Conservation (phyloP, 64 coral and sea anemone species). For the Stichodactyla mertensii region DNA sequence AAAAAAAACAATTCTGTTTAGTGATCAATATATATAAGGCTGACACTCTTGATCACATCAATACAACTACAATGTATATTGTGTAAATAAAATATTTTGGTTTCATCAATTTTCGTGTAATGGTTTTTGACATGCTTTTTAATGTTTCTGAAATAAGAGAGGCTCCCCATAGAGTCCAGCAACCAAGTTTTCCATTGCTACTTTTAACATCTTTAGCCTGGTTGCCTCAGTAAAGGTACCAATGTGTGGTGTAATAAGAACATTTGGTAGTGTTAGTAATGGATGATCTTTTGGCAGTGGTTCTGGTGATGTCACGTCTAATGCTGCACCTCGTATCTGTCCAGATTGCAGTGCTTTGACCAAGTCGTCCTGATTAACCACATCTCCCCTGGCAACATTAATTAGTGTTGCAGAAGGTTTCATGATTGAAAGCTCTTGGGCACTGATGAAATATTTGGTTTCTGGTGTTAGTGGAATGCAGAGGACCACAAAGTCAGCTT, state of each 20-base stretch:
- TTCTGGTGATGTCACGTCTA: conserved; percentile 48
- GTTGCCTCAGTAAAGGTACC: conserved; percentile 18
- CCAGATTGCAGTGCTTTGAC: conserved; percentile 37
- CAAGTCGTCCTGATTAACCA: conserved; percentile 55
- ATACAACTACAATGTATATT: no score
- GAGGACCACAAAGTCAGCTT: conserved; percentile 52
- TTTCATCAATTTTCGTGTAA: no score
- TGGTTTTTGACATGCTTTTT: not conserved
- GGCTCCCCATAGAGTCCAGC: conserved; percentile 9
- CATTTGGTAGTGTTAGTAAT: conserved; percentile 37
- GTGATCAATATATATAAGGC: no score
- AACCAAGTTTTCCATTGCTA: conserved; percentile 28
- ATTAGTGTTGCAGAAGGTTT: conserved; percentile 53
- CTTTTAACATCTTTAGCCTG: conserved; percentile 38
- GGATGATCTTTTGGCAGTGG: conserved; percentile 50
- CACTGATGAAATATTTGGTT: conserved; percentile 43
- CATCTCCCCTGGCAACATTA: conserved; percentile 35
- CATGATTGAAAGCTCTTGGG: conserved; percentile 32
- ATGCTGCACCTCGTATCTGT: conserved; percentile 37
- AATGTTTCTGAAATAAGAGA: not conserved
- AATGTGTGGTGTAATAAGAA: conserved; percentile 42
- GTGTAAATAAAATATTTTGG: no score
- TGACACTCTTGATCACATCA: no score
- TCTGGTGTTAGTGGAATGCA: conserved; percentile 26
- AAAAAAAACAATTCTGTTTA: no score